Evolutionary conservation across 2,888 invertebrate genomes (phyloP).

Genomic region (Drosophila ezoana): DNA sequence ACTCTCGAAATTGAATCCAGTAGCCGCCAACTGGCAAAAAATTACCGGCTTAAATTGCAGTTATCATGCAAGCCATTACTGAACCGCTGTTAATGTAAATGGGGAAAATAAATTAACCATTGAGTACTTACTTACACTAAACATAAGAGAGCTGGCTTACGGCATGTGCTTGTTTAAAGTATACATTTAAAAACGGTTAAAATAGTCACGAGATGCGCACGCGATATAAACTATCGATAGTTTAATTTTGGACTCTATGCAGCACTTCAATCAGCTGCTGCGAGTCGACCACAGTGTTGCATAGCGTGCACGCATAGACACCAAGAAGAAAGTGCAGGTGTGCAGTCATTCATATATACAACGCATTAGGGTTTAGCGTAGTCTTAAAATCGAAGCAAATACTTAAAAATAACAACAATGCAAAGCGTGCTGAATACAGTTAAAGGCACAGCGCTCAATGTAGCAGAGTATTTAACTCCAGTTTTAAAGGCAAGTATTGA

Average conservation of each 20-base stretch:
- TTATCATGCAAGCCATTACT: too few relatives aligned
- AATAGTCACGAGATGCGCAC: too few relatives aligned
- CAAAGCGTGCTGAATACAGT: conserved; percentile 98
- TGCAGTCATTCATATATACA: conserved; percentile 32
- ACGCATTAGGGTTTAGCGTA: conserved; percentile 28
- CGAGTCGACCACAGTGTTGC: conserved; percentile 26
- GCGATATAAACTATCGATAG: conserved; percentile 1
- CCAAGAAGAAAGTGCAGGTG: conserved; percentile 41
- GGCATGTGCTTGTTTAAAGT: too few relatives aligned
- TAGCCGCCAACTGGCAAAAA: too few relatives aligned
- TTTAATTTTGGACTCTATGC: background rate
- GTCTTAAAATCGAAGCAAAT: conserved; percentile 36
- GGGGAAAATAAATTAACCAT: too few relatives aligned
- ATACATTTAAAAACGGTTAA: too few relatives aligned
- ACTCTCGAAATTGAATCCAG: too few relatives aligned
- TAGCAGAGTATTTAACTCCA: conserved; percentile 98
- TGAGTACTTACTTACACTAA: too few relatives aligned
- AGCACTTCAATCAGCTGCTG: conserved; percentile 27
- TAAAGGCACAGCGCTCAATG: conserved; percentile 97
- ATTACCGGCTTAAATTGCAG: too few relatives aligned
- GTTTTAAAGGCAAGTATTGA: conserved; percentile 92
- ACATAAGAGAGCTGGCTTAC: too few relatives aligned
- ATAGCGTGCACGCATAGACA: conserved; percentile 14
- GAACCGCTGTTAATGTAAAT: too few relatives aligned
- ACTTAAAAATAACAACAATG: conserved; percentile 87